Conservation (phyloP, 2,113 vertebrate genomes). For the Panthera leo region DNA sequence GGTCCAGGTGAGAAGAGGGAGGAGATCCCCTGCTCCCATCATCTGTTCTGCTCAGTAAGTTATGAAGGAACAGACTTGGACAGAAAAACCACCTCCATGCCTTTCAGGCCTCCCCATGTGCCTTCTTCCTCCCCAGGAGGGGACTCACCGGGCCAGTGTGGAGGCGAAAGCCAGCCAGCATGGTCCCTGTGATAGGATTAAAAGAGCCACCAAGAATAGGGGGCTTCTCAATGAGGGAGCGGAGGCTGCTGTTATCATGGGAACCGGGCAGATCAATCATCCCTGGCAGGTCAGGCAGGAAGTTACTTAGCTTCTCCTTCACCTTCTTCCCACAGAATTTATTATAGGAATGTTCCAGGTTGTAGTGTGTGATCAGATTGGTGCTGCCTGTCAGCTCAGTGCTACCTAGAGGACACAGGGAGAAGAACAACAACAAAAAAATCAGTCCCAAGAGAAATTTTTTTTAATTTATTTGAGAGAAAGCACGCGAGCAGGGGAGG, state of each 20-base stretch:
- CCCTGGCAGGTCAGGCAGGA: constrained; percentile 97
- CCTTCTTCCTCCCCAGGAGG: not conserved
- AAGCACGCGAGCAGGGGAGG: no score
- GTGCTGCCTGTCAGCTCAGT: constrained; percentile 97
- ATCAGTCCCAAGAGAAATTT: not conserved
- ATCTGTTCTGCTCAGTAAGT: not conserved
- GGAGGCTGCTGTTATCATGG: constrained; percentile 96
- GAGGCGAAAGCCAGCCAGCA: constrained; percentile 96
- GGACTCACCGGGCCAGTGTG: constrained; percentile 94
- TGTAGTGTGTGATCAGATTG: constrained; percentile 98
- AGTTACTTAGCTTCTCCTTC: constrained; percentile 99
- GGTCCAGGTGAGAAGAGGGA: not conserved
- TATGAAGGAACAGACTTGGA: not conserved
- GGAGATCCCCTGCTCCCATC: not conserved
- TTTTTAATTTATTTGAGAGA: not conserved
- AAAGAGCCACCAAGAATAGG: constrained; percentile 97
- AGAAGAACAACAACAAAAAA: not conserved
- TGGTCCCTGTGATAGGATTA: constrained; percentile 94
- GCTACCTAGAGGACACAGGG: constrained; percentile 84
- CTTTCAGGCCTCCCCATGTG: not conserved
- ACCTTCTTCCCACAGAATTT: constrained; percentile 99
- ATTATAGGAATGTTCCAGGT: constrained; percentile 96
- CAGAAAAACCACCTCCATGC: not conserved
- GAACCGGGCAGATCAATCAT: constrained; percentile 97
- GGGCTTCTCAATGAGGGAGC: constrained; percentile 96